Evolutionary conservation across 2,797 vertebrate species (phyloP).

Genomic region (Lateolabrax maculatus): DNA sequence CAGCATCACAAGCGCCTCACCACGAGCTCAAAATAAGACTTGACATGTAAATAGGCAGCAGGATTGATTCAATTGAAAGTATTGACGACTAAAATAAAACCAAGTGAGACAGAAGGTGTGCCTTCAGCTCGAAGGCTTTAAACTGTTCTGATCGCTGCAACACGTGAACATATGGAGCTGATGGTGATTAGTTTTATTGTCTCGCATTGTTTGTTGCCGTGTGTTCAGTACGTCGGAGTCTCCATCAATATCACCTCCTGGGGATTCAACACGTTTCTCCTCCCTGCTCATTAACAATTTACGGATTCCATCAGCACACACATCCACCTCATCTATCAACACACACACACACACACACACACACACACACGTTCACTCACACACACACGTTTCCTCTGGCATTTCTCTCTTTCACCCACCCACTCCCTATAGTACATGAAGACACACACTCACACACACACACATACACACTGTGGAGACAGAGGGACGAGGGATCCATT

Average conservation of each 20-base stretch:
- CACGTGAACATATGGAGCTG: constrained; percentile 3
- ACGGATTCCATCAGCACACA: constrained; percentile 47
- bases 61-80: not conserved
- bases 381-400: constrained; percentile 33
- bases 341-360: not conserved
- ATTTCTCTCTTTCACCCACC: constrained; percentile 46
- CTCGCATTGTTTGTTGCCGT: not conserved
- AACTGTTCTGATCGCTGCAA: not conserved
- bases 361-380: constrained; percentile 4
- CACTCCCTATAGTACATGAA: constrained; percentile 8
- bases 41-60: not conserved
- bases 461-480: constrained; percentile 6
- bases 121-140: not conserved
- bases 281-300: constrained; percentile 64
- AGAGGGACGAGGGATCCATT: constrained; percentile 41
- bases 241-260: constrained; percentile 19
- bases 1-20: not conserved
- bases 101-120: not conserved
- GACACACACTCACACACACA: constrained; percentile 25
- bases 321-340: constrained; percentile 29
- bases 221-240: not conserved
- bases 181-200: constrained; percentile 2
- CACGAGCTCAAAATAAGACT: not conserved
- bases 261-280: constrained; percentile 19
- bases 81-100: not conserved